A percentile compares a stretch with the other conserved stretches of the same genome.
phyloP scores from a whole-genome alignment of 1,140 invertebrate genomes.

The Diorhabda carinulata region DNA sequence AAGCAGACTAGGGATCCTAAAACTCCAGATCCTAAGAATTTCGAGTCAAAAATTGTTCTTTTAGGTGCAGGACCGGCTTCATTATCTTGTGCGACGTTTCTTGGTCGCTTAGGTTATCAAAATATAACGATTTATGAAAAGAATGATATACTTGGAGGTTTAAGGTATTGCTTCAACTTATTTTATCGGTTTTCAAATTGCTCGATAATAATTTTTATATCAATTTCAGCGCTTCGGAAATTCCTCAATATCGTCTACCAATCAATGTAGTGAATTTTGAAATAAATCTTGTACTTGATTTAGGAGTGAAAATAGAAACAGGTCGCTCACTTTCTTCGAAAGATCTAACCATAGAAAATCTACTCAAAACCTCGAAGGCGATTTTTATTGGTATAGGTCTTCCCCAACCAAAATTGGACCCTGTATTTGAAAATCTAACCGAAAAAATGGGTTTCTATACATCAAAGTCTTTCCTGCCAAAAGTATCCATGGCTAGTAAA shows the following conservation, averaged over 20 bases:
- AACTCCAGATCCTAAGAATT: constrained; percentile 54
- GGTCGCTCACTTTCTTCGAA: constrained; percentile 58
- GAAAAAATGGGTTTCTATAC: constrained; percentile 87
- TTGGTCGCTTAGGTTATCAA: constrained; percentile 87
- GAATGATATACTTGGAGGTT: constrained; percentile 78
- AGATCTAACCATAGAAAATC: constrained; percentile 69
- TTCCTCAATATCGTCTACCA: constrained; percentile 94
- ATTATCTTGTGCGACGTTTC: constrained; percentile 94
- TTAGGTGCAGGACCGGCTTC: constrained; percentile 94
- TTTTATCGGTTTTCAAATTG: background rate
- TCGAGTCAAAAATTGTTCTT: constrained; percentile 78
- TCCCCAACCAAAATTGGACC: constrained; percentile 73
- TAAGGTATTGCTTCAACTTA: constrained; percentile 60
- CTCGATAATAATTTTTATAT: constrained; percentile 9
- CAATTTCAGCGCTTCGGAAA: constrained; percentile 80
- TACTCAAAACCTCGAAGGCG: constrained; percentile 71
- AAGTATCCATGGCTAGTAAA: constrained; percentile 85
- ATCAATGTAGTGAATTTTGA: constrained; percentile 92
- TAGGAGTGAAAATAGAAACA: constrained; percentile 83
- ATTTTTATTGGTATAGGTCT: constrained; percentile 94
- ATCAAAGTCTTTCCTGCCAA: constrained; percentile 90
- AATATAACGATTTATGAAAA: constrained; percentile 93
- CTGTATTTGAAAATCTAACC: constrained; percentile 68
- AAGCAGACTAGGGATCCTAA: constrained; percentile 77
- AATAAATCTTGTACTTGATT: constrained; percentile 83